Conservation (phyloP, 2,888 invertebrate genomes). For the Platerodrilus igneus region DNA sequence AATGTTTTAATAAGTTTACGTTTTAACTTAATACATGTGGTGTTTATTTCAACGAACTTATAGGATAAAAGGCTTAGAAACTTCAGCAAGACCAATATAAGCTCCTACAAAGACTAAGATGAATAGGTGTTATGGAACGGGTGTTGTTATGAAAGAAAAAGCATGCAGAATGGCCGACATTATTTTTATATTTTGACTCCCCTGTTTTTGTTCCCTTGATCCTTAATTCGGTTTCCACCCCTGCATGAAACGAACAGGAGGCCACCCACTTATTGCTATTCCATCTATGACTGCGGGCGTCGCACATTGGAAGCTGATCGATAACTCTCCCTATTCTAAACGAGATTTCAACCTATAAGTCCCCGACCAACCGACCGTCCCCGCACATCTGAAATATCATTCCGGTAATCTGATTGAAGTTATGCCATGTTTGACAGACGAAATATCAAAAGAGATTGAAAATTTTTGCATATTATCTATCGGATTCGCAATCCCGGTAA, state of each 20-base stretch:
- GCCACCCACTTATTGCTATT: slow-evolving; percentile 47
- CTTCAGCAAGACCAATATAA: too few relatives aligned
- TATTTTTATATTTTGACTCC: slow-evolving; percentile 44
- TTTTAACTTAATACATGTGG: too few relatives aligned
- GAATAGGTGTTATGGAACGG: too few relatives aligned
- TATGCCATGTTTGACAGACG: slow-evolving; percentile 25
- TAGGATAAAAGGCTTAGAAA: too few relatives aligned
- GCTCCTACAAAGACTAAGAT: background rate
- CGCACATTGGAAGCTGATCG: slow-evolving; percentile 42
- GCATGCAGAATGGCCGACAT: slow-evolving; percentile 34
- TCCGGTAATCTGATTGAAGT: slow-evolving; percentile 35
- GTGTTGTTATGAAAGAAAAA: slow-evolving; percentile 23
- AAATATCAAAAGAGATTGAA: slow-evolving; percentile 26
- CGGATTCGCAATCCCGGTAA: slow-evolving; percentile 20
- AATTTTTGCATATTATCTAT: slow-evolving; percentile 23
- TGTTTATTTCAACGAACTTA: too few relatives aligned
- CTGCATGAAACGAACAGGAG: slow-evolving; percentile 32
- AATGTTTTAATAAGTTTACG: too few relatives aligned
- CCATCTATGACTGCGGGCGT: slow-evolving; percentile 46
- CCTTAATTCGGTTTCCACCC: slow-evolving; percentile 46
- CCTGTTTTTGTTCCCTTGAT: slow-evolving; percentile 45
- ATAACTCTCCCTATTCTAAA: slow-evolving; percentile 41
- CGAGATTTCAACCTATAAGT: slow-evolving; percentile 41
- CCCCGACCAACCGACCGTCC: slow-evolving; percentile 30
- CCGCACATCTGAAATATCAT: slow-evolving; percentile 35